A percentile compares a stretch with the other conserved stretches of the same genome.
Conservation (phyloP, 2,797 vertebrate species). For the Cynodonichthys magdalenae region DNA sequence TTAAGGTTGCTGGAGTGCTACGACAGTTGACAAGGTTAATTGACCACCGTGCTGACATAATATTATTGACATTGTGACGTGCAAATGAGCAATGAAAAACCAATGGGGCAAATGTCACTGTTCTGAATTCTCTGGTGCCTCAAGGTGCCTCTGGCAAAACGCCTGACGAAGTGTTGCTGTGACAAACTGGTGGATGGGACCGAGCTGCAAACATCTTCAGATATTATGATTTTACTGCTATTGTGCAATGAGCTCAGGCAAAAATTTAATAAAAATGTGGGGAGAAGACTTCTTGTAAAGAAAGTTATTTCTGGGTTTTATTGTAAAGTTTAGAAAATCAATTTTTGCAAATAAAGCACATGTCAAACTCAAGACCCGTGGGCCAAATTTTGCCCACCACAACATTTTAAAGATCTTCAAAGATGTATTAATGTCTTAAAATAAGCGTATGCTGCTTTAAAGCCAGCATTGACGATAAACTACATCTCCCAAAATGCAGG, state of each 20-base stretch:
- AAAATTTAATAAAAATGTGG: not conserved
- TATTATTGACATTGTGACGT: constrained; percentile 13
- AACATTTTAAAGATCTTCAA: too few relatives aligned
- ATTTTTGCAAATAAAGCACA: too few relatives aligned
- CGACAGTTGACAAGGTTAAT: constrained; percentile 17
- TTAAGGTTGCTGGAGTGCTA: not conserved
- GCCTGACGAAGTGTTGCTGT: not conserved
- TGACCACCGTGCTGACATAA: constrained; percentile 22
- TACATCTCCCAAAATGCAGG: too few relatives aligned
- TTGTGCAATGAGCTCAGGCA: not conserved
- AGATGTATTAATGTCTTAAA: too few relatives aligned
- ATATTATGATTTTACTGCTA: not conserved
- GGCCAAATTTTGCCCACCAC: too few relatives aligned
- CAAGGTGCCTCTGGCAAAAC: not conserved
- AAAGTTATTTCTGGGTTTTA: not conserved
- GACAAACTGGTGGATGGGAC: not conserved
- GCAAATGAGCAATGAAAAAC: constrained; percentile 18
- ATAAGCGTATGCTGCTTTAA: too few relatives aligned
- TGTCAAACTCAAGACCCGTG: too few relatives aligned
- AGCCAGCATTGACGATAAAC: too few relatives aligned
- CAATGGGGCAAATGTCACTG: constrained; percentile 19
- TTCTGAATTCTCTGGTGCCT: not conserved
- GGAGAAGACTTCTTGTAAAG: not conserved
- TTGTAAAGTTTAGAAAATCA: too few relatives aligned
- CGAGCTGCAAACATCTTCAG: not conserved